These are phyloP conservation scores for Drosophila tropicalis DNA, from an alignment of 1,140 invertebrate species.

Conservation along the genomic window DNA sequence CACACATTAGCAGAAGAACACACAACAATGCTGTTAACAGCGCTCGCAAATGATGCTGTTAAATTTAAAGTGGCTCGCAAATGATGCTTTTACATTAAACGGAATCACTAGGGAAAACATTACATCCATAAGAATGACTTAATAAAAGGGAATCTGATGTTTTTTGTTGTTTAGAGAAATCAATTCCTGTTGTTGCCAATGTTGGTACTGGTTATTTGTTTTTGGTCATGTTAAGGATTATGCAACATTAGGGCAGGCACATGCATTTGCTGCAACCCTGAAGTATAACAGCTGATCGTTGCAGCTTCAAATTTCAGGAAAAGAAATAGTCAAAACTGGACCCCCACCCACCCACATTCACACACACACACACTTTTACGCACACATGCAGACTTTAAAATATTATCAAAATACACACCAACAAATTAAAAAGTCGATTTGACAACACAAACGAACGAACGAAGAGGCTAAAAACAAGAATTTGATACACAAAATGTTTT, in stretches of 20 bases:
- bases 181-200: neutral
- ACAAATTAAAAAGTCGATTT: constrained; percentile 24
- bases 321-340: constrained; percentile 25
- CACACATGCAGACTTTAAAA: neutral
- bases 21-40: constrained; percentile 40
- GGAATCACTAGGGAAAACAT: constrained; percentile 1
- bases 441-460: constrained; percentile 11
- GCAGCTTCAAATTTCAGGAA: constrained; percentile 42
- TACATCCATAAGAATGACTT: neutral
- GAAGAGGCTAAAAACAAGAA: constrained; percentile 20
- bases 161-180: neutral
- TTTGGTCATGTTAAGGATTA: constrained; percentile 12
- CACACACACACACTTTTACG: constrained; percentile 19
- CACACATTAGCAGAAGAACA: constrained; percentile 23
- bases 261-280: constrained; percentile 31
- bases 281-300: constrained; percentile 39
- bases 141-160: neutral
- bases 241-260: constrained; percentile 34
- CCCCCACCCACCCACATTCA: constrained; percentile 23
- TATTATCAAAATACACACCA: constrained; percentile 46
- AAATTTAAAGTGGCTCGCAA: constrained; percentile 14
- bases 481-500: constrained; percentile 32
- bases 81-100: neutral
- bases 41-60: constrained; percentile 29
- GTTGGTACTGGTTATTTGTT: neutral